phyloP scores from a whole-genome alignment of 2,113 vertebrate species.

The Tetrao urogallus region DNA sequence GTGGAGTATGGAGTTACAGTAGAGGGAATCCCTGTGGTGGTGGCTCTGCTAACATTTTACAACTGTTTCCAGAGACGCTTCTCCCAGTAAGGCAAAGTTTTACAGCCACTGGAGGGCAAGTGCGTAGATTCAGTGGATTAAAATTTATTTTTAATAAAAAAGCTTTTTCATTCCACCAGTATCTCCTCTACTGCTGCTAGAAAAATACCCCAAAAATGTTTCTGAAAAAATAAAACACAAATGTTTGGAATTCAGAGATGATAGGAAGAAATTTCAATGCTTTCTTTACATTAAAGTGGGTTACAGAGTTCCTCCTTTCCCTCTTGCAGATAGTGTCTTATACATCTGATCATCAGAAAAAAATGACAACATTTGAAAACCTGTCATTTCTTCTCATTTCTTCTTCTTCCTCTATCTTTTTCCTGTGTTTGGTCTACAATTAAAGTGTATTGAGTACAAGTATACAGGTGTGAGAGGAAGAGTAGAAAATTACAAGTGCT shows the following conservation, averaged over 20 bases:
- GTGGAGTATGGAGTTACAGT: constrained; percentile 65
- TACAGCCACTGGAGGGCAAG: constrained; percentile 42
- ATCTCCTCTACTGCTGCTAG: not conserved
- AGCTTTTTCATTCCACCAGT: not conserved
- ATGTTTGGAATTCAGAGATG: not conserved
- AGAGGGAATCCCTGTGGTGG: constrained; percentile 67
- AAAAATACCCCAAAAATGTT: not conserved
- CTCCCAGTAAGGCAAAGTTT: constrained; percentile 6
- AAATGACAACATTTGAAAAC: not conserved
- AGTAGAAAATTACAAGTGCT: not conserved
- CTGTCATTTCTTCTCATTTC: not conserved
- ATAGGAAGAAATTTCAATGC: not conserved
- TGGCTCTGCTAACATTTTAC: constrained; percentile 63
- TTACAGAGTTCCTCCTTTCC: not conserved
- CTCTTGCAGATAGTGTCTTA: not conserved
- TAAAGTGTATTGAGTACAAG: not conserved
- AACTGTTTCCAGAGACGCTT: constrained; percentile 51
- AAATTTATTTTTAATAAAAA: constrained; percentile 13
- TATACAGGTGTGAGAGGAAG: accelerated
- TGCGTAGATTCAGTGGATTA: not conserved
- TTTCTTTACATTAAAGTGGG: not conserved
- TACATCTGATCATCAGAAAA: not conserved
- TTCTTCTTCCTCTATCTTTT: not conserved
- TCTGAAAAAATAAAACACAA: not conserved
- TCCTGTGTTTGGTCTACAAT: not conserved